Conservation (phyloP, 2,888 invertebrate species). For the Caenorhabditis sp. region DNA sequence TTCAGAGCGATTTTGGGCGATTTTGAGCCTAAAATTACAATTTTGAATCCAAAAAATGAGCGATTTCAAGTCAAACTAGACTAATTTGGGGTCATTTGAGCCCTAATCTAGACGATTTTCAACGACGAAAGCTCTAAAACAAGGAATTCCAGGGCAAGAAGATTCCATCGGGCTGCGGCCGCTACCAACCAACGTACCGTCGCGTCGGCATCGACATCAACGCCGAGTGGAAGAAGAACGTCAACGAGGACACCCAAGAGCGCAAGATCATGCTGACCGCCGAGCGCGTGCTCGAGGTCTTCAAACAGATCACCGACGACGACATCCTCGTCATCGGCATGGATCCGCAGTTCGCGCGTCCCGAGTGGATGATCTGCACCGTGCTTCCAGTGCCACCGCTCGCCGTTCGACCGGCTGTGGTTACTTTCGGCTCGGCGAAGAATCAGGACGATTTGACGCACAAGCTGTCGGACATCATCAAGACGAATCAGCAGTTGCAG, state of each 20-base stretch:
- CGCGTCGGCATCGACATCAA: conserved; percentile 93
- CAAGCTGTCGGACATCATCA: conserved; percentile 98
- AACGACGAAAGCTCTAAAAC: neutral
- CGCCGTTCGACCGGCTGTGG: conserved; percentile 96
- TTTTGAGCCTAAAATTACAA: no score
- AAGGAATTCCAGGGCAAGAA: neutral
- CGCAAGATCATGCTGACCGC: conserved; percentile 95
- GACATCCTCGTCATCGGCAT: conserved; percentile 93
- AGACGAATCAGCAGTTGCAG: conserved; percentile 95
- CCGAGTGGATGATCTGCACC: conserved; percentile 99
- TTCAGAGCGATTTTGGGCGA: no score
- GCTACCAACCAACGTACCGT: conserved; percentile 95
- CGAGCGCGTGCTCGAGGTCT: conserved; percentile 96
- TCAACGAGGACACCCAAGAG: conserved; percentile 95
- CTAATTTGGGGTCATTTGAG: no score
- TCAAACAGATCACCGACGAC: conserved; percentile 95
- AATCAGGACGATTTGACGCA: conserved; percentile 99
- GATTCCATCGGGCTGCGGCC: conserved; percentile 92
- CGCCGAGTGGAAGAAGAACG: conserved; percentile 96
- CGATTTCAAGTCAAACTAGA: no score
- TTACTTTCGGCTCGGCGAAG: conserved; percentile 98
- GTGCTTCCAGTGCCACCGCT: conserved; percentile 97
- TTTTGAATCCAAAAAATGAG: no score
- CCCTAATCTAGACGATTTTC: no score
- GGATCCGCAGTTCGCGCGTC: conserved; percentile 93